Percentiles rank a stretch among this genome's conserved stretches.
phyloP scores from a whole-genome alignment of 2,797 vertebrate genomes.

The Gymnodraco acuticeps region DNA sequence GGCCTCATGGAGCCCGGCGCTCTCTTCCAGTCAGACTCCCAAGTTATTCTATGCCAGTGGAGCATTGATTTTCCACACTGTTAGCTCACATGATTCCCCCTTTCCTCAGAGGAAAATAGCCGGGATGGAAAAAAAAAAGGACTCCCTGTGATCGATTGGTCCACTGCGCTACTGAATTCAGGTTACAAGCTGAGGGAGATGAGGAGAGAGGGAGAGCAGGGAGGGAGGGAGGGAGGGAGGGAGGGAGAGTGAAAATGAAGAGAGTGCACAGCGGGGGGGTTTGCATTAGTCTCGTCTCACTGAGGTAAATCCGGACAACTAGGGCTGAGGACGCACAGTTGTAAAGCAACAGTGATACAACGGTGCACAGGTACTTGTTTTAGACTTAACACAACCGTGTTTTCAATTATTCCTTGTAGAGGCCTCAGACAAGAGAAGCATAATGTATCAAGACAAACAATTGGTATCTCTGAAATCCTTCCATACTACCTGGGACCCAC shows the following conservation, averaged over 20 bases:
- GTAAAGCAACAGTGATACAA: constrained; percentile 8
- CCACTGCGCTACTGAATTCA: constrained; percentile 80
- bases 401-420: not conserved
- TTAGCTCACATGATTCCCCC: constrained; percentile 85
- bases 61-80: constrained; percentile 86
- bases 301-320: constrained; percentile 63
- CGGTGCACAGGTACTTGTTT: constrained; percentile 4
- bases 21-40: constrained; percentile 78
- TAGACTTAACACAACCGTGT: not conserved
- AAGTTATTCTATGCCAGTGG: constrained; percentile 83
- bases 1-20: constrained; percentile 70
- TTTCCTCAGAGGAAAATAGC: constrained; percentile 84
- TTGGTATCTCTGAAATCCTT: not conserved
- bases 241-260: constrained; percentile 30
- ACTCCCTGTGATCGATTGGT: constrained; percentile 84
- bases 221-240: constrained; percentile 14
- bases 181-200: constrained; percentile 80
- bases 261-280: constrained; percentile 44
- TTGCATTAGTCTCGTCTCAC: constrained; percentile 52
- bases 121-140: constrained; percentile 76
- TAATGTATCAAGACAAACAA: not conserved
- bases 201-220: constrained; percentile 50
- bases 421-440: not conserved
- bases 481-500: too few relatives aligned
- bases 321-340: constrained; percentile 19